These are phyloP conservation scores for Ectemnius cavifrons DNA, from an alignment of 2,888 invertebrate species.

Conservation along the genomic window DNA sequence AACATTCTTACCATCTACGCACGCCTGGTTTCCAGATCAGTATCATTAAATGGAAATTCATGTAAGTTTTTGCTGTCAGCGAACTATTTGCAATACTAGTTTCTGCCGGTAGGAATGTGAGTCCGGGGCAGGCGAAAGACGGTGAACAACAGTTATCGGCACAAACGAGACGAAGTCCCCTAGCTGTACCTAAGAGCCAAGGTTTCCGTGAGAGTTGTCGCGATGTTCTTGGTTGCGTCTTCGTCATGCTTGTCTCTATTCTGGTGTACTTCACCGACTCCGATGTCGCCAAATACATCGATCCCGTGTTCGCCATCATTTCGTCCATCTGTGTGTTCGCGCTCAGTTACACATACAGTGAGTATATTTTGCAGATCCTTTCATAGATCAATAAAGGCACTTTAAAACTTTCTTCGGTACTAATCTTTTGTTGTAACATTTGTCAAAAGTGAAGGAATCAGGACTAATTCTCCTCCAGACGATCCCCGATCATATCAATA, in stretches of 20 bases:
- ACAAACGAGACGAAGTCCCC: slow-evolving; percentile 63
- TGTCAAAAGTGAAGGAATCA: slow-evolving; percentile 89
- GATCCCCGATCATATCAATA: slow-evolving; percentile 92
- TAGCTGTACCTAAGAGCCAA: slow-evolving; percentile 79
- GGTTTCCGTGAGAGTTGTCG: slow-evolving; percentile 82
- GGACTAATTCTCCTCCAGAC: slow-evolving; percentile 94
- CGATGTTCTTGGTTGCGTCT: slow-evolving; percentile 84
- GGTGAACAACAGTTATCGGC: slow-evolving; percentile 75
- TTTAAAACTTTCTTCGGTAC: slow-evolving; percentile 6
- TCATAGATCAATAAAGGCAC: not conserved
- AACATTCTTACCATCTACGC: not conserved
- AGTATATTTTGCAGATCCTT: slow-evolving; percentile 72
- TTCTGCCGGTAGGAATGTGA: slow-evolving; percentile 63
- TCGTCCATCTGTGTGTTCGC: slow-evolving; percentile 85
- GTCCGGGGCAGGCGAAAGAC: slow-evolving; percentile 74
- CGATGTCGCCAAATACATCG: slow-evolving; percentile 84
- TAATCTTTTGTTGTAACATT: not conserved
- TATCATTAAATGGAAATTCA: not conserved
- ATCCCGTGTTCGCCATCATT: slow-evolving; percentile 87
- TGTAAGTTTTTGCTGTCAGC: not conserved
- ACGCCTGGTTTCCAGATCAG: not conserved
- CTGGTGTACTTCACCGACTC: slow-evolving; percentile 82
- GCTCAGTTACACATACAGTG: slow-evolving; percentile 90
- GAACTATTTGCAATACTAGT: not conserved
- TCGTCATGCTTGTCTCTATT: slow-evolving; percentile 85